A percentile compares a stretch with the other conserved stretches of the same genome.
Conservation (phyloP, 1,140 invertebrate species). For the Euschistus heros region DNA sequence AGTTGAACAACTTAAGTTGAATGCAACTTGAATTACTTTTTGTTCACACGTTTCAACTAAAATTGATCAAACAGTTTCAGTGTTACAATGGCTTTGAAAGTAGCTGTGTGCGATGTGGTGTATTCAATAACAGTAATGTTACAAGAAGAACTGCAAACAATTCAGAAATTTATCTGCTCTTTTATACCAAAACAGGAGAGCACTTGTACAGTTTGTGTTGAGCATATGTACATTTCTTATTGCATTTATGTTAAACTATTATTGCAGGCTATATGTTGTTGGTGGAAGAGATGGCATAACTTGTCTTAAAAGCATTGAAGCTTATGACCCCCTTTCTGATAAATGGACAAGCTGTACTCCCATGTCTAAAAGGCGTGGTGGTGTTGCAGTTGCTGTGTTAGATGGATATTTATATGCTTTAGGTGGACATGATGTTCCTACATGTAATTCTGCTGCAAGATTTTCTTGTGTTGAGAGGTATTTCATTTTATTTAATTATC, state of each 20-base stretch:
- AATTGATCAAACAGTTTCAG: too few species aligned
- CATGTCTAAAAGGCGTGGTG: slow-evolving; percentile 78
- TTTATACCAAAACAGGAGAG: too few species aligned
- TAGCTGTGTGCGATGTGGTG: too few species aligned
- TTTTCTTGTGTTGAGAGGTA: slow-evolving; percentile 79
- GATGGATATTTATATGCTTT: slow-evolving; percentile 74
- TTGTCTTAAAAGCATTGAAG: slow-evolving; percentile 83
- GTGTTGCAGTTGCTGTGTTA: slow-evolving; percentile 73
- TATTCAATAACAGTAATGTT: too few species aligned
- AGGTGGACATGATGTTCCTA: slow-evolving; percentile 84
- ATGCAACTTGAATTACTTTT: too few species aligned
- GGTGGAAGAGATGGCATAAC: slow-evolving; percentile 86
- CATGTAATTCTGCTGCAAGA: slow-evolving; percentile 64
- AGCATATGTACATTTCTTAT: background rate
- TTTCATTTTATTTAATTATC: slow-evolving; percentile 27
- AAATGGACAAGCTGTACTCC: slow-evolving; percentile 79
- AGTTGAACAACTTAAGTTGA: too few species aligned
- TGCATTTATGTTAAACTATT: background rate
- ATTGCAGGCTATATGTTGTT: slow-evolving; percentile 70
- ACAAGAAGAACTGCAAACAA: too few species aligned
- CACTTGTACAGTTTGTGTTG: too few species aligned
- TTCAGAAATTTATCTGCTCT: too few species aligned
- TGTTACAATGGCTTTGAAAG: too few species aligned
- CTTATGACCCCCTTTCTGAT: slow-evolving; percentile 83
- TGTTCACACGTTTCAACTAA: too few species aligned